Conservation (phyloP, 1,140 invertebrate species). For the Zaprionus taronus region DNA sequence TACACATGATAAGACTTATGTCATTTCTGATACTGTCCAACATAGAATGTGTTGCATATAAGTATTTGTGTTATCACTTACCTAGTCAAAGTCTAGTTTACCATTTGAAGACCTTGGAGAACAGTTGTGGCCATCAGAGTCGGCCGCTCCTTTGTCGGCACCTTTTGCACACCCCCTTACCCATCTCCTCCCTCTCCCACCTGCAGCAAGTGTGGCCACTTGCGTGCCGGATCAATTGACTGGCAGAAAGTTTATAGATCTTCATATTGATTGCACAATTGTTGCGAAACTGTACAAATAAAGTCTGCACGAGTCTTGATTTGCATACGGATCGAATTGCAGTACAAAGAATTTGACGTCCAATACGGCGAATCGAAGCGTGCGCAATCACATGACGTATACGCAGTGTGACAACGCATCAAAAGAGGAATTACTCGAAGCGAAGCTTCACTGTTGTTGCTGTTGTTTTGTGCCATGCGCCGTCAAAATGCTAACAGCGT, state of each 20-base stretch:
- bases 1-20: no score
- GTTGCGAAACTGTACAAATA: slow-evolving; percentile 19
- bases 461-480: slow-evolving; percentile 2
- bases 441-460: background rate
- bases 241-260: slow-evolving; percentile 3
- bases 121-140: slow-evolving; percentile 35
- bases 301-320: slow-evolving; percentile 19
- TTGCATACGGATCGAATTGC: slow-evolving; percentile 50
- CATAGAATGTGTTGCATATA: no score
- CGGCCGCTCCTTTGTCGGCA: background rate
- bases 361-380: slow-evolving; percentile 62
- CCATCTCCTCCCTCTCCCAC: background rate
- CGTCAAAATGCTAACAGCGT: background rate
- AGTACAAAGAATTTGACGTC: slow-evolving; percentile 62
- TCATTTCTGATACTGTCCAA: no score
- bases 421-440: background rate
- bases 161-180: background rate
- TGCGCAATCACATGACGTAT: slow-evolving; percentile 58
- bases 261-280: slow-evolving; percentile 1
- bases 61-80: background rate
- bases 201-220: background rate
- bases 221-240: slow-evolving; percentile 19
- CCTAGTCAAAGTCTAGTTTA: slow-evolving; percentile 21
- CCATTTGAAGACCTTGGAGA: slow-evolving; percentile 18
- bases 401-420: slow-evolving; percentile 32